Base-by-base conservation (phyloP, 2,797 vertebrate species). In the Vireo griseus region DNA sequence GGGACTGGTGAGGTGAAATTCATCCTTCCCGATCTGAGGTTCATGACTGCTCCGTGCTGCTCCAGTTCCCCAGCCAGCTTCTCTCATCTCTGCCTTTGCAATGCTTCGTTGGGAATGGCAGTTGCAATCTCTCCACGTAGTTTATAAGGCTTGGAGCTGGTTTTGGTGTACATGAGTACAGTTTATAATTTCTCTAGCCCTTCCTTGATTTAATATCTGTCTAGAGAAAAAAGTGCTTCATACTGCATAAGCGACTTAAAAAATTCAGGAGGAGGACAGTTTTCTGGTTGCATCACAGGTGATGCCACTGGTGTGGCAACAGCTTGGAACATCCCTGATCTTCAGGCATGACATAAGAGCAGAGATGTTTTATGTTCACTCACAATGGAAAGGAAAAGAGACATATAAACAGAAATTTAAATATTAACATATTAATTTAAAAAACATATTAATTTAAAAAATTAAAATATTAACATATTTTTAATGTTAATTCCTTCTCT, bases 1-100 rank as follows among this genome's bases (percentile, higher is more conserved):
- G 85, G 54, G 75, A 62, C 75, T 63, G n/a, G 40, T 58, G 78
- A 88, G 62, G 69, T 91, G 69, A 90, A 95, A 94, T 94, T 81
- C 87, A 88, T 91, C 81, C 76, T 94, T 91, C 72, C 44, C 33
- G 1, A 0, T 54, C 72, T 22, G 61, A 74, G 50, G 25, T 47
- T 95, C 42, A 21, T 28, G 65, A 66, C 75, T 72, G 18, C 24
- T 86, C 76, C 0, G 1, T 1, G 6, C 69, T 0, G 0, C 82
- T 92, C 61, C 73, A 59, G 62, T 47, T 93, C 89, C 69, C 91
- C 33, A 57, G 44, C 67, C 84, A 89, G 84, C 76, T 94, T 58
- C 58, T 95, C 54, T 93, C 26, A 3, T 71, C 25, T 68, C 21
- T 74, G 82, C 65, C 45, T 93, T 77, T 44, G 40, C 69, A 83